phyloP scores from a whole-genome alignment of 2,797 vertebrate genomes.

The Sarcoramphus papa region DNA sequence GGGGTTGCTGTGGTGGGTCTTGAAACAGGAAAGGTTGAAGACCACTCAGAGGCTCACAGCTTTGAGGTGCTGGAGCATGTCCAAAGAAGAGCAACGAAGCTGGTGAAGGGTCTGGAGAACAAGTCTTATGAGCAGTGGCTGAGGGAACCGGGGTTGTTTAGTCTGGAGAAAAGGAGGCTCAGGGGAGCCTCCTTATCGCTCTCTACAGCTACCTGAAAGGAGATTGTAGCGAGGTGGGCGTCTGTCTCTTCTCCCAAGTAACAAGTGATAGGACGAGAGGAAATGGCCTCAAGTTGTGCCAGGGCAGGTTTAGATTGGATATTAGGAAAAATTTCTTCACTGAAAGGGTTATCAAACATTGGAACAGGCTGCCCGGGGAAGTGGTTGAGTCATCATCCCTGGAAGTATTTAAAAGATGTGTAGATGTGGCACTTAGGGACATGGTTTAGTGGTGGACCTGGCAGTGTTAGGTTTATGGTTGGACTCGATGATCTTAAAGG shows the following conservation, averaged over 20 bases:
- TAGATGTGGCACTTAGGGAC: not conserved
- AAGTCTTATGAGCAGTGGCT: not conserved
- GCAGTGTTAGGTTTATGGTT: not conserved
- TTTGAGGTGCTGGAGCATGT: not conserved
- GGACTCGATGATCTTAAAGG: accelerated
- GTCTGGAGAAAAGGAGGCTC: not conserved
- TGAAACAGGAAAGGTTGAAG: not conserved
- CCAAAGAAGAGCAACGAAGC: no score
- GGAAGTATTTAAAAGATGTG: not conserved
- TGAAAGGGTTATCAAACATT: not conserved
- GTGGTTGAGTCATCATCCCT: not conserved
- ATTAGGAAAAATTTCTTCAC: no score
- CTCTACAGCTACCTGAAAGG: not conserved
- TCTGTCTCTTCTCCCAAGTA: not conserved
- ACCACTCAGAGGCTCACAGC: not conserved
- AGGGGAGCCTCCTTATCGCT: not conserved
- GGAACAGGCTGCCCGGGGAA: not conserved
- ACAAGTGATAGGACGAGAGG: not conserved
- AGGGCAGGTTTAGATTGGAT: not conserved
- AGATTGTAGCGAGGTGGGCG: not conserved
- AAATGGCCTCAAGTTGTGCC: accelerated
- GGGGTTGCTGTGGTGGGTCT: not conserved
- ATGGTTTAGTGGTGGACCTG: not conserved
- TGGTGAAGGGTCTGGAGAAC: no score
- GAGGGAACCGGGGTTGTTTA: not conserved